Base-by-base conservation (phyloP, 2,888 invertebrate species). In the Rhagophthalmus giganteus region DNA sequence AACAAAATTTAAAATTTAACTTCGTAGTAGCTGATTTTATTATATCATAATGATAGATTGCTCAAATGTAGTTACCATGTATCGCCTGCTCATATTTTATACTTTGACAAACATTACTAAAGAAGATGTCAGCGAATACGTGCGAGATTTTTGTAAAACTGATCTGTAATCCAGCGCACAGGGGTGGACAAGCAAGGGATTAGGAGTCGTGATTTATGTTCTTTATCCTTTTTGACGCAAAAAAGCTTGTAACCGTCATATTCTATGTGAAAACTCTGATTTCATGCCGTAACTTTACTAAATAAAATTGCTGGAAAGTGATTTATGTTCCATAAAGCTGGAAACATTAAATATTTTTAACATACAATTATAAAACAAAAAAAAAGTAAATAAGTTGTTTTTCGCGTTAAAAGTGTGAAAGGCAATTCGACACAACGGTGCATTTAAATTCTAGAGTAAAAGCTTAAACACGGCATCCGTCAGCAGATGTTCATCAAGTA, bases 101-200 rank as follows among this genome's bases (percentile, higher is more conserved):
- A 57, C 48, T 57, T 57, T 60, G 60, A 57, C 60, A 60, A 58
- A 58, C 55, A 60, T 60, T 57, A 52, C 53, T 40, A 54, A 44
- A 47, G 58, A 57, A 57, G 60, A 57, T 53, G 57, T 59, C 59
- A 57, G 42, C 52, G 51, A 57, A 55, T 58, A 60, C 58, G 58
- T 55, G 58, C 56, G 55, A 54, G 58, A 58, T 59, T 59, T 59
- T 57, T 57, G 53, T 49, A 59, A 56, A 53, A 57, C 59, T 54
- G 56, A 59, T 60, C 57, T 46, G 57, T 60, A 59, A 57, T 53
- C 58, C 60, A 48, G 34, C 51, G 44, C 38, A 48, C 49, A 49
- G 35, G 45, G 54, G 47, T 48, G 58, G 51, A 39, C 59, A 54
- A 42, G 48, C 51, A 50, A 40, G 51, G 56, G 50, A 55, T 58